phyloP scores from a whole-genome alignment of 2,113 vertebrate species.

The Noturus placidus region DNA sequence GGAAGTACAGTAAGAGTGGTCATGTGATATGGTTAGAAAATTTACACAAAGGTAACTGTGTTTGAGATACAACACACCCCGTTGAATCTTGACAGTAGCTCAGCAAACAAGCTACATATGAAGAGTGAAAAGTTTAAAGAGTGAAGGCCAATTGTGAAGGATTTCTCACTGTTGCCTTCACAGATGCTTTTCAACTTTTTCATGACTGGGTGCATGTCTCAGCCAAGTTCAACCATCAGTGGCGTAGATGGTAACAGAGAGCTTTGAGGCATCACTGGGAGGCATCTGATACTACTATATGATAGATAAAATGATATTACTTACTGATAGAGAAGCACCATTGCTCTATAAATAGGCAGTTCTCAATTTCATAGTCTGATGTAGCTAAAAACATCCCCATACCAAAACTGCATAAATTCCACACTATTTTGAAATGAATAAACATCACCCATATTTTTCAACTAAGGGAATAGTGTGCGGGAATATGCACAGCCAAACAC shows the following conservation, averaged over 20 bases:
- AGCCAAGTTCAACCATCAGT: not conserved
- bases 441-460: not conserved
- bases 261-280: not conserved
- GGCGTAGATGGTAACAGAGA: not conserved
- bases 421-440: not conserved
- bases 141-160: not conserved
- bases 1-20: not conserved
- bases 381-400: not conserved
- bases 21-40: not conserved
- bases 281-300: not conserved
- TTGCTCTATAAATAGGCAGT: not conserved
- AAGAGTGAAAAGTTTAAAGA: not conserved
- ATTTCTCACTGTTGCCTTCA: not conserved
- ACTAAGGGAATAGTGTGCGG: not conserved
- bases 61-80: not conserved
- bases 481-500: not conserved
- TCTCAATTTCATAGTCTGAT: not conserved
- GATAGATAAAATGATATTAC: not conserved
- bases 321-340: not conserved
- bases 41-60: not conserved
- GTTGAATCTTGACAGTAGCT: not conserved
- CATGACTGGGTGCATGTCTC: not conserved
- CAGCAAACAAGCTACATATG: not conserved
- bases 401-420: not conserved
- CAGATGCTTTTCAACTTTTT: not conserved